Base-by-base conservation (phyloP, 2,113 vertebrate genomes). In the Apodemus speciosus region DNA sequence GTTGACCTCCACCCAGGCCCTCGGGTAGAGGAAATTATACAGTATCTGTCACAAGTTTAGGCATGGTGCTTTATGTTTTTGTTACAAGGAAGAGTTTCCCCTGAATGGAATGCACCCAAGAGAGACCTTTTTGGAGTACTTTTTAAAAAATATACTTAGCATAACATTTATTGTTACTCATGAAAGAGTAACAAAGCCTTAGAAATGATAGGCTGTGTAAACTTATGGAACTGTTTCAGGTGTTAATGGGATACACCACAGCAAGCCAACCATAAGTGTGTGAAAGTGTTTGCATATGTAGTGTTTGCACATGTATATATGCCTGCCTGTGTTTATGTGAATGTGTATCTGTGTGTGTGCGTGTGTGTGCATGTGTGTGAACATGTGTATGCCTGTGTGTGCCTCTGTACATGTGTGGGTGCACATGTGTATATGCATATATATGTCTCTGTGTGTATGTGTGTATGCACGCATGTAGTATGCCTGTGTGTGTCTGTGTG, bases 1-100 rank as follows among this genome's bases (percentile, higher is more conserved):
- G 64, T n/a, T 90, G 93, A 95, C 68, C 91, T 87, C 79, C 84
- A 94, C 81, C 94, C 84, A 86, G 40, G 49, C 88, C 91, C 95
- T 83, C 77, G 69, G 76, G 73, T 30, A 4, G 90, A 95, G 15
- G 62, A 92, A 80, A 66, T n/a, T 85, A 58, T 27, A 91, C 16
- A n/a, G 32, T 62, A 21, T 53, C 93, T 89, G 68, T 92, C 93
- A 88, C 0, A 0, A 64, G 86, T 66, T 49, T 92, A 76, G 5
- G 30, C 3, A 0, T 25, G 9, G 1, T 91, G 91, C 84, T 92
- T 96, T 91, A 92, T 95, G 86, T 68, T 32, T 69, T 92, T 90
- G 84, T 38, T 46, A 96, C 25, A 9, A 90, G 43, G 16, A 95
- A 66, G 92, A 60, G 15, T 89, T 77, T 96, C 95, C 90, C 66